Conservation (phyloP, 2,113 vertebrate genomes). For the Prochilodus magdalenae region DNA sequence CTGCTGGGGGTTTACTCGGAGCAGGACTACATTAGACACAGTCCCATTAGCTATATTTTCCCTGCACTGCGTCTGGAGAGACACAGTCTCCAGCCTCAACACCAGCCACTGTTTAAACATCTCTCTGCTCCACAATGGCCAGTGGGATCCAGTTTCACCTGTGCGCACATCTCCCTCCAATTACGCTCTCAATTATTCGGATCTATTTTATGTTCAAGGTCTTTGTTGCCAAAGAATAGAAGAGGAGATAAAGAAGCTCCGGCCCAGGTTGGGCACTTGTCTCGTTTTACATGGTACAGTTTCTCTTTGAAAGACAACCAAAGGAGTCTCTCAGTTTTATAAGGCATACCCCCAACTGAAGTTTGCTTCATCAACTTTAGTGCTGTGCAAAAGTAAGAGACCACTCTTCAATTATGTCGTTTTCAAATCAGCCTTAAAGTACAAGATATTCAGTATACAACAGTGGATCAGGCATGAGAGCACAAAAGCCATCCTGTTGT, state of each 20-base stretch:
- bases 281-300: conserved; percentile 21
- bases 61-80: conserved; percentile 79
- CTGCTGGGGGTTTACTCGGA: conserved; percentile 65
- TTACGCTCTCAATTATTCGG: conserved; percentile 90
- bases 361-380: no score
- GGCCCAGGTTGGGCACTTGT: conserved; percentile 41
- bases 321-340: not conserved
- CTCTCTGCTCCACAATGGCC: conserved; percentile 77
- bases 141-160: conserved; percentile 89
- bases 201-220: conserved; percentile 91
- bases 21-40: conserved; percentile 84
- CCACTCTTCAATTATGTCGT: no score
- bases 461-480: no score
- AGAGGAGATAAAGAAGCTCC: conserved; percentile 56
- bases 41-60: conserved; percentile 89
- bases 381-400: no score
- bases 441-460: no score
- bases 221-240: conserved; percentile 75
- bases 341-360: not conserved
- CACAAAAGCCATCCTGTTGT: no score
- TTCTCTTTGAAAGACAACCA: conserved; percentile 2
- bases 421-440: no score
- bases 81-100: conserved; percentile 84
- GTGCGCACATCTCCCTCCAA: conserved; percentile 93
- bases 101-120: conserved; percentile 88